phyloP scores from a whole-genome alignment of 2,888 invertebrate genomes.

The Clivina fossor region DNA sequence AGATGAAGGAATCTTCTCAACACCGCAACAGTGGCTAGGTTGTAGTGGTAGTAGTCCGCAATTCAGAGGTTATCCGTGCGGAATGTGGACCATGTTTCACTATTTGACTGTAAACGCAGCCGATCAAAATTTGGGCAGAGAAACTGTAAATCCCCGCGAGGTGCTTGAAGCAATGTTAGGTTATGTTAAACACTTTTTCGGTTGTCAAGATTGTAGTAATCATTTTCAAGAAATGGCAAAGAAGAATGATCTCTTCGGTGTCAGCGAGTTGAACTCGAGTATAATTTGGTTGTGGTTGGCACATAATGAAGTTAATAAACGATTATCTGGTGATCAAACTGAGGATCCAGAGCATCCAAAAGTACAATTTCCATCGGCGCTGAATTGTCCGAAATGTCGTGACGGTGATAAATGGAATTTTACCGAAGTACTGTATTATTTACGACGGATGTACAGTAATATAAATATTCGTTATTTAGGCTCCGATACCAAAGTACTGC shows the following conservation, averaged over 20 bases:
- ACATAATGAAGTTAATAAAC: constrained; percentile 89
- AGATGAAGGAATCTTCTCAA: constrained; percentile 60
- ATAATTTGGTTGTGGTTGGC: constrained; percentile 93
- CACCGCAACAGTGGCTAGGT: constrained; percentile 67
- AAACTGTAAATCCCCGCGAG: constrained; percentile 60
- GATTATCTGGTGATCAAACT: constrained; percentile 80
- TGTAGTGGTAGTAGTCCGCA: constrained; percentile 78
- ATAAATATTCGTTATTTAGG: constrained; percentile 56
- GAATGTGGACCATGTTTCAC: constrained; percentile 94
- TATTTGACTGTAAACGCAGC: constrained; percentile 81
- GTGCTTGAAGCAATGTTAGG: constrained; percentile 82
- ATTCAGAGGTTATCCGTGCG: constrained; percentile 88
- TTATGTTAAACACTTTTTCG: constrained; percentile 90
- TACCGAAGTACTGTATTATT: constrained; percentile 63
- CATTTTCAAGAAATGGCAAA: constrained; percentile 89
- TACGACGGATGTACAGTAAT: constrained; percentile 59
- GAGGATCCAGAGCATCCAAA: constrained; percentile 92
- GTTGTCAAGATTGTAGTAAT: constrained; percentile 85
- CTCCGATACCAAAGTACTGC: constrained; percentile 49
- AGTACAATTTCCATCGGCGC: constrained; percentile 77
- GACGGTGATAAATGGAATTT: constrained; percentile 62
- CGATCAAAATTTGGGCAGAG: constrained; percentile 42
- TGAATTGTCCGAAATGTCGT: constrained; percentile 70
- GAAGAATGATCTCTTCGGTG: constrained; percentile 68
- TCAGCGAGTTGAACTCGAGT: constrained; percentile 70